Percentiles rank a stretch among this genome's conserved stretches.
Evolutionary conservation across 1,140 invertebrate species (phyloP).

Genomic region (Drosophila eugracilis): DNA sequence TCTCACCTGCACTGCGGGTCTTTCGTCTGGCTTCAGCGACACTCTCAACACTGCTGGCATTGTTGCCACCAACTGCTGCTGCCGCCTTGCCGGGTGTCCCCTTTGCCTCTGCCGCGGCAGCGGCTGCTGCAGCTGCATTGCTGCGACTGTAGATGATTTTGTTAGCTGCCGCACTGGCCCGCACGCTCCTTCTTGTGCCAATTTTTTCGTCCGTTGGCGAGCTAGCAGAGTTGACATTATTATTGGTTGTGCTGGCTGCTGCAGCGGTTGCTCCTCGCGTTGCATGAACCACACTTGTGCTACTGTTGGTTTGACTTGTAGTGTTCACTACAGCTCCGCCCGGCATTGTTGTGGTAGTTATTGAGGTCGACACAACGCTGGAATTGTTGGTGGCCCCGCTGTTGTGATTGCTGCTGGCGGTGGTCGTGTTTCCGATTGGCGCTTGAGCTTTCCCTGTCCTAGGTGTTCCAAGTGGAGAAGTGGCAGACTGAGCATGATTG

Average conservation of each 20-base stretch:
- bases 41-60: constrained; percentile 53
- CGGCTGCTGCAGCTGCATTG: constrained; percentile 61
- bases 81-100: constrained; percentile 35
- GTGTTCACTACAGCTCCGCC: constrained; percentile 38
- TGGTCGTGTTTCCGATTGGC: constrained; percentile 3
- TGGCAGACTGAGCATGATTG: constrained; percentile 20
- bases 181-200: constrained; percentile 75
- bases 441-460: constrained; percentile 51
- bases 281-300: constrained; percentile 56
- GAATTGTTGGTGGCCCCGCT: constrained; percentile 26
- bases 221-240: constrained; percentile 51
- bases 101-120: constrained; percentile 57
- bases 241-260: constrained; percentile 54
- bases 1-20: constrained; percentile 88
- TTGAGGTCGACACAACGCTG: constrained; percentile 24
- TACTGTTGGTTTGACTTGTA: constrained; percentile 27
- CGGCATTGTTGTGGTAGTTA: constrained; percentile 20
- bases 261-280: constrained; percentile 74
- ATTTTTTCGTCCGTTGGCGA: constrained; percentile 82
- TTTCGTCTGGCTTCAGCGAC: constrained; percentile 86
- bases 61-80: constrained; percentile 26
- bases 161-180: constrained; percentile 79
- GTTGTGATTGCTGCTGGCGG: constrained; percentile 39
- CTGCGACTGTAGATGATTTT: constrained; percentile 78
- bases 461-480: constrained; percentile 13